Conservation (phyloP, 2,797 vertebrate genomes). For the Cossypha dichroa region DNA sequence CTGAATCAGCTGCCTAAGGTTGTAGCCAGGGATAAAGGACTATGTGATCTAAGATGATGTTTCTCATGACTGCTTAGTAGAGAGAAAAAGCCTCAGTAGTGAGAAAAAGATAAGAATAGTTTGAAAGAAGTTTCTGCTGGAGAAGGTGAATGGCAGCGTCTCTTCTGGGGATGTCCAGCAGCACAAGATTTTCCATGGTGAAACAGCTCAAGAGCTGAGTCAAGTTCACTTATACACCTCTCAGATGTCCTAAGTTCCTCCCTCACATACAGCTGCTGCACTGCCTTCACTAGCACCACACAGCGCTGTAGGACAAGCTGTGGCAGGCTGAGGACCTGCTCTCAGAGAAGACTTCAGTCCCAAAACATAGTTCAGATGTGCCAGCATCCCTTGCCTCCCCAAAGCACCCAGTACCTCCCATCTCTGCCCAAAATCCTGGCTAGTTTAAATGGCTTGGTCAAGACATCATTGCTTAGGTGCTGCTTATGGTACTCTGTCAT, state of each 20-base stretch:
- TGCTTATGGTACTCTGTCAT: neutral
- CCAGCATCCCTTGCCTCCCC: fast-evolving
- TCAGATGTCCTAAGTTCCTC: neutral
- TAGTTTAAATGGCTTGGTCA: neutral
- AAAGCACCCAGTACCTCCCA: neutral
- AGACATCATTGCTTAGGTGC: neutral
- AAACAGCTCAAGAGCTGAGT: neutral
- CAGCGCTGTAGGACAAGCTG: neutral
- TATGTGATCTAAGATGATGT: neutral
- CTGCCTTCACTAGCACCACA: neutral
- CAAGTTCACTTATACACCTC: neutral
- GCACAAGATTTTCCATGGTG: neutral
- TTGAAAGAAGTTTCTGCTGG: neutral
- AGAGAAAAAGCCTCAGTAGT: neutral
- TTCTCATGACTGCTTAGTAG: neutral
- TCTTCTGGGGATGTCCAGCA: neutral
- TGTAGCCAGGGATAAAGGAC: neutral
- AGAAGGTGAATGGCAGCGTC: neutral
- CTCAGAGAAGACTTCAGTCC: neutral
- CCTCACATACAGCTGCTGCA: neutral
- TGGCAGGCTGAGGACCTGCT: neutral
- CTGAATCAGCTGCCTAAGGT: neutral
- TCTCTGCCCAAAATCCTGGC: neutral
- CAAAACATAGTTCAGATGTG: neutral
- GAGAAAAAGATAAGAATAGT: neutral